Conservation (phyloP, 2,888 invertebrate genomes). For the Theretra japonica region DNA sequence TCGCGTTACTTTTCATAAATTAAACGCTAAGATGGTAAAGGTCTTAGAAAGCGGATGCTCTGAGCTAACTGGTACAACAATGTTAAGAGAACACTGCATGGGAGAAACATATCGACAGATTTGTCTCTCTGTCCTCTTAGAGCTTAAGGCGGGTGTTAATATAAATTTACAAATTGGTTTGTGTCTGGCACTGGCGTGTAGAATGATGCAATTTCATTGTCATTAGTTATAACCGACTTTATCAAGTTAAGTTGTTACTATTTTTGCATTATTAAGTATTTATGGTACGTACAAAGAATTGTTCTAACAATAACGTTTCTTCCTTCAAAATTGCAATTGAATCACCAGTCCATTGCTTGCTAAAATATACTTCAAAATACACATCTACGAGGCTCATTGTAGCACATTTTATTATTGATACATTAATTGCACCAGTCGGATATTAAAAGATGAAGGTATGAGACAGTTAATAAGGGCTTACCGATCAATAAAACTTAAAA, state of each 20-base stretch:
- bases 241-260: not conserved
- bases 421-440: no score
- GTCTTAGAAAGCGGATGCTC: constrained; percentile 26
- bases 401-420: no score
- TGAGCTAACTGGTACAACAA: not conserved
- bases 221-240: not conserved
- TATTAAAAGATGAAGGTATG: no score
- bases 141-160: not conserved
- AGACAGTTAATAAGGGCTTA: no score
- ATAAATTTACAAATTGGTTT: not conserved
- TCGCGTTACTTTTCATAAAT: constrained; percentile 1
- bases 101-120: constrained; percentile 27
- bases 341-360: no score
- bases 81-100: constrained; percentile 1
- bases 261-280: no score
- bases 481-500: no score
- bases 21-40: constrained; percentile 1
- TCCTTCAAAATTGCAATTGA: no score
- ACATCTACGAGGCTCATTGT: no score
- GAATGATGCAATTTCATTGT: constrained; percentile 15
- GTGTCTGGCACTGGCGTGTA: not conserved
- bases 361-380: no score
- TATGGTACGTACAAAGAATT: no score
- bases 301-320: no score
- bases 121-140: constrained; percentile 34